These are phyloP conservation scores for Oxyura jamaicensis DNA, from an alignment of 2,113 vertebrate species.

Conservation along the genomic window DNA sequence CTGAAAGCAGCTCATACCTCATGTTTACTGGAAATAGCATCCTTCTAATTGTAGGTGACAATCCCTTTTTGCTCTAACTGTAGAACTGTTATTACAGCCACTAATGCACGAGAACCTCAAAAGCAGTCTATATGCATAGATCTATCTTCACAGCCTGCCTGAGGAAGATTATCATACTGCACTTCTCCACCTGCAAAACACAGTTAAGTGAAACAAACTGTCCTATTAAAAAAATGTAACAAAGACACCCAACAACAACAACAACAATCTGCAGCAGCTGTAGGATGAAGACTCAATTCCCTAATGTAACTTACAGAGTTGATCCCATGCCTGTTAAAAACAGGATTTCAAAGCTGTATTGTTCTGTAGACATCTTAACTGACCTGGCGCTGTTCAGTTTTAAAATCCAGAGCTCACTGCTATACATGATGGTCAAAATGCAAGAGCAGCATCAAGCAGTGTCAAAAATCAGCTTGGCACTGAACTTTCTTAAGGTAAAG, in stretches of 20 bases:
- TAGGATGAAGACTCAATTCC: not conserved
- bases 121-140: not conserved
- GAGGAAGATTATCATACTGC: too few species aligned
- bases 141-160: not conserved
- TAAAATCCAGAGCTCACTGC: not conserved
- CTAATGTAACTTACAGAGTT: not conserved
- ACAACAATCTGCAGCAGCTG: not conserved
- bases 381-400: not conserved
- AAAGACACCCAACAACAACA: not conserved
- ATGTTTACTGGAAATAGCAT: not conserved
- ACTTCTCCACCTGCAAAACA: not conserved
- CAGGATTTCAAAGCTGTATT: not conserved
- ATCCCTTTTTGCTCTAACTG: not conserved
- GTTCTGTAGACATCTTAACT: not conserved
- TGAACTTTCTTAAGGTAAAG: not conserved
- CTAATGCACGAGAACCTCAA: not conserved
- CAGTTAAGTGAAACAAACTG: not conserved
- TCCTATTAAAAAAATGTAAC: too few species aligned
- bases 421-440: not conserved
- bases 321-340: not conserved
- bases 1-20: not conserved
- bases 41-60: not conserved
- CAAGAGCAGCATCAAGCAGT: not conserved
- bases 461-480: not conserved
- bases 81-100: not conserved